Conservation (phyloP, 2,888 invertebrate species). For the Eucriotettix oculatus region DNA sequence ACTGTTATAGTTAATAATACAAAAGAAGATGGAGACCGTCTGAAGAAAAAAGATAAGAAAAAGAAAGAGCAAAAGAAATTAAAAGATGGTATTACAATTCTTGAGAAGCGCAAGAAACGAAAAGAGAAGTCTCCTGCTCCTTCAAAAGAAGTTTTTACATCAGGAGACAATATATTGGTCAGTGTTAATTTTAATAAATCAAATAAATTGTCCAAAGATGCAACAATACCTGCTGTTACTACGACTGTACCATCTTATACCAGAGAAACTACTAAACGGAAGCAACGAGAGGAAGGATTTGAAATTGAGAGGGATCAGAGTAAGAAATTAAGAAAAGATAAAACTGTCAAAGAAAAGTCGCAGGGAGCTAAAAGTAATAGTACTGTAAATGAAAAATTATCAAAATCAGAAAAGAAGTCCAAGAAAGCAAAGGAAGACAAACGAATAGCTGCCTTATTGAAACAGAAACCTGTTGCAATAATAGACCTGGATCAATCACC, state of each 20-base stretch:
- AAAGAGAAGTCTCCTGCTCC: slow-evolving; percentile 37
- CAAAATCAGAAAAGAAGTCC: slow-evolving; percentile 11
- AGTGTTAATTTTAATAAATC: slow-evolving; percentile 67
- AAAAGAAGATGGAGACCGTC: slow-evolving; percentile 29
- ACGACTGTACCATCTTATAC: background rate
- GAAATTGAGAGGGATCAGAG: slow-evolving; percentile 20
- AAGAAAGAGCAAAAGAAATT: slow-evolving; percentile 25
- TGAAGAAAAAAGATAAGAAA: slow-evolving; percentile 14
- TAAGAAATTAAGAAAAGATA: slow-evolving; percentile 22
- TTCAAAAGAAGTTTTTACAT: slow-evolving; percentile 81
- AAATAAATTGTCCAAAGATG: slow-evolving; percentile 22
- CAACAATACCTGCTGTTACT: slow-evolving; percentile 21
- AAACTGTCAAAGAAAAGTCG: slow-evolving; percentile 24
- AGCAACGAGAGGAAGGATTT: slow-evolving; percentile 19
- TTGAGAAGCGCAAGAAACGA: slow-evolving; percentile 17
- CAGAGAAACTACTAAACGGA: slow-evolving; percentile 9
- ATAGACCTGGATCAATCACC: slow-evolving; percentile 75
- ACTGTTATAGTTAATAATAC: slow-evolving; percentile 39
- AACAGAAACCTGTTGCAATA: slow-evolving; percentile 63
- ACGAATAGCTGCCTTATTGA: slow-evolving; percentile 24
- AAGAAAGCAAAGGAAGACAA: slow-evolving; percentile 15
- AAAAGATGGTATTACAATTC: slow-evolving; percentile 16
- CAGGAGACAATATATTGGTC: slow-evolving; percentile 82
- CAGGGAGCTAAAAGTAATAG: slow-evolving; percentile 6
- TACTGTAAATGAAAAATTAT: slow-evolving; percentile 4